Base-by-base conservation (phyloP, 1,140 invertebrate species). In the Bicyclus anynana region DNA sequence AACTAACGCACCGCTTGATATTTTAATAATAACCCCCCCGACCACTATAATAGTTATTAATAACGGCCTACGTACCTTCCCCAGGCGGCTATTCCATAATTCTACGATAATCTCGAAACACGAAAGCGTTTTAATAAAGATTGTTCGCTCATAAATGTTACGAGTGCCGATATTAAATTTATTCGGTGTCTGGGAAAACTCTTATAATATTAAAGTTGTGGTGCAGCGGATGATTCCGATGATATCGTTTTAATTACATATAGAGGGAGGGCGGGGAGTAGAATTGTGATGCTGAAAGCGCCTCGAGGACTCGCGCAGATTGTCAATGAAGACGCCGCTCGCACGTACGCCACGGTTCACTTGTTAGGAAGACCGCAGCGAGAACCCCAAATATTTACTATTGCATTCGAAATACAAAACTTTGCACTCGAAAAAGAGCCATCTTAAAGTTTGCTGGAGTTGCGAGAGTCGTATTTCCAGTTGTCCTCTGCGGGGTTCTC, bases 171-270 rank as follows among this genome's bases (percentile, higher is more conserved):
- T 56, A 62, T 55, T 59, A 62, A 62, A 59, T 62, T 62, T 60
- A 57, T 64, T 64, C 52, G 33, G 42, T 53, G 47, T 63, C 61
- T 38, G 50, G 53, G 40, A 55, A 38, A 61, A 48, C 38, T 50
- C 46, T 18, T 59, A 37, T 42, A 64, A 63, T 59, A 53, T 59
- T 23, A 67, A 63, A 64, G 62, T 62, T 65, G 48, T 29, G 56
- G 50, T 49, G 58, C 46, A 59, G 63, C 66, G 67, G 54, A 72
- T 62, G 56, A 65, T 65, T 65, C 64, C 48, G 68, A 76, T 75
- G 77, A 78, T 78, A 76, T 72, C 65, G 65, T 77, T 80, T 80
- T 80, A 81, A 81, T 81, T 84, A 69, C 72, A 65, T 70, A 65
- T 55, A 62, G 57, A 35, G 57, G 62, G 51, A 5, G 13, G 37